Evolutionary conservation across 2,888 invertebrate species (phyloP), one percentile per base, ranked within the genome.

Genomic region (Cephus pulcher): DNA sequence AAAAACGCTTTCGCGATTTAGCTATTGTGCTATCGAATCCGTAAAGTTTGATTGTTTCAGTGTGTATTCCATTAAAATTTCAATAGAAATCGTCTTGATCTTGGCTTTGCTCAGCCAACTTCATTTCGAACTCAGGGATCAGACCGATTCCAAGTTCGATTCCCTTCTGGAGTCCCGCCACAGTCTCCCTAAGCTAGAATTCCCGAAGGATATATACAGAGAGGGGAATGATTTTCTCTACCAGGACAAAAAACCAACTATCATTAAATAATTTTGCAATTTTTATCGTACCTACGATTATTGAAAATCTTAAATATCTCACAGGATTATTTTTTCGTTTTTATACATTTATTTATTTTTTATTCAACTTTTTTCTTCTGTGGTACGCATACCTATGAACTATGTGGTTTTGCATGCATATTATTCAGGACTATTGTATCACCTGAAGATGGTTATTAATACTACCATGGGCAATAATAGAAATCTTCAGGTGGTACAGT

Each of bases 1-100:
- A 77, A 73, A 80, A 78, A 78, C 75, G 80, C 82, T 84, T 80
- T 79, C 80, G 80, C 82, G 84, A 85, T 83, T 86, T 86, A 81
- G 76, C 73, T 30, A 76, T 74, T 76, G 75, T 77, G 76, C 84
- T 76, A 82, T 85, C 81, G 78, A 74, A 79, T 82, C 76, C 75
- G 78, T 69, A 71, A 34, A 71, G 74, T 69, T 77, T 74, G 73
- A 74, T 74, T 34, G 70, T 12, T 79, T 78, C 56, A 35, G 79
- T 78, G 78, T 76, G 78, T 79, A 79, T 84, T 83, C 84, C 86
- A 87, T 88, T 86, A 88, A 88, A 86, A 69, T 87, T 88, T 87
- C 81, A 88, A 74, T 77, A 76, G 37, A 80, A 83, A 85, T 85
- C 84, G 84, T 85, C 86, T 81, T 81, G 81, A 82, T 82, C 85